A percentile compares a stretch with the other conserved stretches of the same genome.
These are phyloP conservation scores for Chrysotoxum bicinctum DNA, from an alignment of 2,888 invertebrate genomes.

Conservation along the genomic window DNA sequence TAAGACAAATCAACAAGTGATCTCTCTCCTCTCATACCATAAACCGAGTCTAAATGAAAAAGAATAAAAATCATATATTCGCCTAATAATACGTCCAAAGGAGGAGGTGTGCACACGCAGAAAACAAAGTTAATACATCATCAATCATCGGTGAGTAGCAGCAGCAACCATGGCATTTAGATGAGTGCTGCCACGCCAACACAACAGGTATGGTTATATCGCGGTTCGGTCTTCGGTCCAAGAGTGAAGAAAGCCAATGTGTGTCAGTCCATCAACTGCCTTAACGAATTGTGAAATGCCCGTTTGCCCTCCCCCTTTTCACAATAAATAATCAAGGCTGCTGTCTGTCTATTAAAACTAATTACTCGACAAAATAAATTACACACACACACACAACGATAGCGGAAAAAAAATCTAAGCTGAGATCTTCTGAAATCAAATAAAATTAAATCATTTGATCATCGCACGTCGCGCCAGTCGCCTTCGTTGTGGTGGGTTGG, in stretches of 20 bases:
- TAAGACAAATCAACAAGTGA: constrained; percentile 72
- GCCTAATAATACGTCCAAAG: constrained; percentile 65
- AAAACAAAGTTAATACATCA: constrained; percentile 73
- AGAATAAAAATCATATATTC: constrained; percentile 45
- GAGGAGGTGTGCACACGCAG: constrained; percentile 72
- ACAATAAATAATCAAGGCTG: constrained; percentile 70
- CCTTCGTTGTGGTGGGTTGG: neutral
- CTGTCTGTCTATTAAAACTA: constrained; percentile 73
- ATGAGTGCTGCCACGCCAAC: constrained; percentile 65
- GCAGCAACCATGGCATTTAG: constrained; percentile 53
- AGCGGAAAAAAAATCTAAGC: neutral
- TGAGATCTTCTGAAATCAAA: constrained; percentile 53
- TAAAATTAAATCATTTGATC: constrained; percentile 71
- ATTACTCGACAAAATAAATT: constrained; percentile 70
- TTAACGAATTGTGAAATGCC: constrained; percentile 63
- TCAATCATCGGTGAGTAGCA: constrained; percentile 69
- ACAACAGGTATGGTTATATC: constrained; percentile 44
- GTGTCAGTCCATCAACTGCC: constrained; percentile 59
- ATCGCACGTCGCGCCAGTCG: constrained; percentile 50
- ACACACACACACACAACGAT: neutral
- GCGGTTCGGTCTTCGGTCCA: neutral
- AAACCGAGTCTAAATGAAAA: neutral
- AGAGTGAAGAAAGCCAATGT: constrained; percentile 44
- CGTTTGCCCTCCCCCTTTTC: constrained; percentile 19
- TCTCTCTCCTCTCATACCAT: constrained; percentile 3